Base-by-base conservation (phyloP, 2,113 vertebrate genomes). In the Periophthalmus modestus region DNA sequence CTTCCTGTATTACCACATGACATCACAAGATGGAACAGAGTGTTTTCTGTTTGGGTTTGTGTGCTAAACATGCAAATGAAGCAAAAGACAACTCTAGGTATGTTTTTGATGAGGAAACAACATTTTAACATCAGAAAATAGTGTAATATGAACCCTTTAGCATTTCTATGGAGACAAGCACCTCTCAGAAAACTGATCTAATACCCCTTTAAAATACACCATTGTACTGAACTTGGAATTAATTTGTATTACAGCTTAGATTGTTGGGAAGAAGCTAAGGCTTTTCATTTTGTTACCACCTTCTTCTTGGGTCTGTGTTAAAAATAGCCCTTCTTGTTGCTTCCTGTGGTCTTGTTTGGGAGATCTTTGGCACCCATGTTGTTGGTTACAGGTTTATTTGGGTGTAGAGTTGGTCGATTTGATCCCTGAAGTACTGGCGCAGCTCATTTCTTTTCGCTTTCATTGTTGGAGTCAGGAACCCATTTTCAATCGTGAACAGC, bases 401-500 rank as follows among this genome's bases (percentile, higher is more conserved):
- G 28, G 94, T 83, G 78, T 98, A 99, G 14, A 99, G 93, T 88
- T 95, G 93, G 10, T 96, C 91, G 62, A 98, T 95, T 86, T 97
- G 94, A 13, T 94, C 75, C 80, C 92, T 89, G 91, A 99, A 99
- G 79, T 85, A 85, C 46, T 92, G 95, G 23, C 90, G 90, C 36
- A 98, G 84, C 46, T 97, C 95, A 0, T 93, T 91, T 89, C 97
- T 94, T 89, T 97, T 99, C 0, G 96, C 92, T 87, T 98, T 98
- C 92, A 99, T 84, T 0, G 97, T 99, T 21, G 97, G 97, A 13
- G 97, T 99, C 81, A 99, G 93, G 19, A 99, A 92, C 66, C 96
- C 95, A 0, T 96, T 98, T 83, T 96, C 91, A 18, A 98, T 16
- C 5, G 96, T 95, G 93, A 99, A 98, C 91, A 96, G 86, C 89